phyloP scores from a whole-genome alignment of 2,113 vertebrate species.

The Onychostruthus taczanowskii region DNA sequence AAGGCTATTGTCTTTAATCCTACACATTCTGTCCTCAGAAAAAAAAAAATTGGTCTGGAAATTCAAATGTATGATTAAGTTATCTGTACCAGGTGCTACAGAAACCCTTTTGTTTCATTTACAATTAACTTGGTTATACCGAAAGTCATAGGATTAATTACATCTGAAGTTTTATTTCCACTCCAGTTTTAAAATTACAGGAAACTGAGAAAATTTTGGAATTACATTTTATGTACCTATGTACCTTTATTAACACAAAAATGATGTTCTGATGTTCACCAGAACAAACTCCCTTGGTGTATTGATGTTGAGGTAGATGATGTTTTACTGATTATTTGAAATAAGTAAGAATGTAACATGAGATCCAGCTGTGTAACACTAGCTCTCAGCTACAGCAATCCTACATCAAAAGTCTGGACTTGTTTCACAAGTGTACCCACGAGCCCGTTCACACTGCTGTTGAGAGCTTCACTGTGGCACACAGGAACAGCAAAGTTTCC shows the following conservation, averaged over 20 bases:
- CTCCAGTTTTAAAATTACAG: background rate
- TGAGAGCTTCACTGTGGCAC: background rate
- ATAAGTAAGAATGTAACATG: background rate
- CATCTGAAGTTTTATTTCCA: background rate
- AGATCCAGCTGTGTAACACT: background rate
- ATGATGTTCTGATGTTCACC: background rate
- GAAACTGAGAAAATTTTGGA: background rate
- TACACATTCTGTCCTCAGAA: background rate
- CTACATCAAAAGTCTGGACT: background rate
- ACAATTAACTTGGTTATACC: background rate
- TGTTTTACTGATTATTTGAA: background rate
- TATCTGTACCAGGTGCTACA: background rate
- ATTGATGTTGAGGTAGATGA: background rate
- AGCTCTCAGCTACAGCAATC: background rate
- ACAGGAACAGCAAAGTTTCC: background rate
- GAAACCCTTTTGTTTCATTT: background rate
- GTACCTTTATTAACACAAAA: background rate
- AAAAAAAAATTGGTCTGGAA: background rate
- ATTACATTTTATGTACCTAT: background rate
- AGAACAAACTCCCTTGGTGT: background rate
- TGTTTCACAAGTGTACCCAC: background rate
- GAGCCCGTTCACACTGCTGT: rapidly evolving
- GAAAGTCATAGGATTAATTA: background rate
- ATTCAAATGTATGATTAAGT: background rate
- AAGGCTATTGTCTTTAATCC: background rate